These are phyloP conservation scores for Tethya wilhelma DNA, from an alignment of 37 sponge, comb jelly and placozoan species.

Conservation along the genomic window DNA sequence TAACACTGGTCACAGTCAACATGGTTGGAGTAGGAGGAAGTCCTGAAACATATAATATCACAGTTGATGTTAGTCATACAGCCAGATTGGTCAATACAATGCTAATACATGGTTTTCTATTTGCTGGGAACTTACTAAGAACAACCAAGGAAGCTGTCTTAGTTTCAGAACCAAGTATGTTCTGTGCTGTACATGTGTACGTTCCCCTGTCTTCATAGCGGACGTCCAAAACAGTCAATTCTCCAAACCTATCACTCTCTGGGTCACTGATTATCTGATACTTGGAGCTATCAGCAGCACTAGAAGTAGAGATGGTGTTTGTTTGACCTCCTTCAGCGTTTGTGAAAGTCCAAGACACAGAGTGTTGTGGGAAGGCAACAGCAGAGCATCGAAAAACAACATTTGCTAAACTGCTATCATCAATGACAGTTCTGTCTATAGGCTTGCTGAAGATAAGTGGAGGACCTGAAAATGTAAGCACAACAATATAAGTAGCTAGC, in stretches of 20 bases:
- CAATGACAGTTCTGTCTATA: slow-evolving; percentile 30
- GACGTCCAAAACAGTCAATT: slow-evolving; percentile 43
- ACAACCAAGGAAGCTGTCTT: too few relatives aligned
- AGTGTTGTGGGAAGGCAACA: slow-evolving; percentile 52
- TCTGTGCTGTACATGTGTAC: slow-evolving; percentile 57
- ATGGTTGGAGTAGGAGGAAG: too few relatives aligned
- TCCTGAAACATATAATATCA: too few relatives aligned
- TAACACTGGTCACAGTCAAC: too few relatives aligned
- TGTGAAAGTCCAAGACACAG: slow-evolving; percentile 49
- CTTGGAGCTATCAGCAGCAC: background rate
- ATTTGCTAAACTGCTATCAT: slow-evolving; percentile 18
- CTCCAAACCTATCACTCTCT: slow-evolving; percentile 27
- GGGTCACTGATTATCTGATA: slow-evolving; percentile 11
- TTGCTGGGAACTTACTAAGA: too few relatives aligned
- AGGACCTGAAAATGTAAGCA: slow-evolving; percentile 38
- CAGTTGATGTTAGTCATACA: too few relatives aligned
- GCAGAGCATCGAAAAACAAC: slow-evolving; percentile 48
- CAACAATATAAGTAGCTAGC: background rate
- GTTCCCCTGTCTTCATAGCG: slow-evolving; percentile 62
- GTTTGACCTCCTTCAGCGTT: slow-evolving; percentile 2
- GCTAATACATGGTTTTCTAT: too few relatives aligned
- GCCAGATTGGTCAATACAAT: too few relatives aligned
- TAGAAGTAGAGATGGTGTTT: slow-evolving; percentile 8
- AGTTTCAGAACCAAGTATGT: slow-evolving; percentile 39
- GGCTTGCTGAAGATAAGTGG: slow-evolving; percentile 48